These are phyloP conservation scores for Habrosyne pyritoides DNA, from an alignment of 2,888 invertebrate genomes.

Conservation along the genomic window DNA sequence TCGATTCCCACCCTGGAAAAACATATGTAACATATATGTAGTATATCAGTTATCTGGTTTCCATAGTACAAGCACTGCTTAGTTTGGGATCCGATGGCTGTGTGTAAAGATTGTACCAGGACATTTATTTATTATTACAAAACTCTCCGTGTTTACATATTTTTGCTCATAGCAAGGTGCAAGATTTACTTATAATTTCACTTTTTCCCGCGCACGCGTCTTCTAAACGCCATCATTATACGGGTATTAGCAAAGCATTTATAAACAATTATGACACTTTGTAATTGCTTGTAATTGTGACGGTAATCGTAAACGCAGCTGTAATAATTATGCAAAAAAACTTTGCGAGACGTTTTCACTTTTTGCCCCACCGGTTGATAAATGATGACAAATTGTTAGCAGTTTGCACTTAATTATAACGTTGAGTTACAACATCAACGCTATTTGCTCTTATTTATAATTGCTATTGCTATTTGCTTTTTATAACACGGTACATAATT, in stretches of 20 bases:
- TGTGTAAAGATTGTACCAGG: no score
- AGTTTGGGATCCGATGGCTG: no score
- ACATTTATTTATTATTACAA: no score
- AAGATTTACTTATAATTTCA: no score
- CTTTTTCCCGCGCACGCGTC: conserved; percentile 29
- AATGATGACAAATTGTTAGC: conserved; percentile 36
- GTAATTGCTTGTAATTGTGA: conserved; percentile 36
- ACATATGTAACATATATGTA: no score
- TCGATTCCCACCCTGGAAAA: no score
- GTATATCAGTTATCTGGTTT: no score
- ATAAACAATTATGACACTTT: conserved; percentile 38
- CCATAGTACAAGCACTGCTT: no score
- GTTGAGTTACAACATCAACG: conserved; percentile 8
- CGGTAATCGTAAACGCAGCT: conserved; percentile 23
- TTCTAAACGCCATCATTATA: conserved; percentile 29
- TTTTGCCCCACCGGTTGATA: conserved; percentile 27
- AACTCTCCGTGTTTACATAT: no score
- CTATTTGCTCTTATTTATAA: neutral
- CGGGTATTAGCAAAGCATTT: conserved; percentile 26
- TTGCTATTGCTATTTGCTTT: neutral
- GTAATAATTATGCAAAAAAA: conserved; percentile 24
- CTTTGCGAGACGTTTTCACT: conserved; percentile 13
- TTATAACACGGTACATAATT: neutral
- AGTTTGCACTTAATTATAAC: conserved; percentile 14
- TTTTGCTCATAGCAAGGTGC: no score